phyloP scores from a whole-genome alignment of 1,140 invertebrate genomes.

The Drosophila trapezifrons region DNA sequence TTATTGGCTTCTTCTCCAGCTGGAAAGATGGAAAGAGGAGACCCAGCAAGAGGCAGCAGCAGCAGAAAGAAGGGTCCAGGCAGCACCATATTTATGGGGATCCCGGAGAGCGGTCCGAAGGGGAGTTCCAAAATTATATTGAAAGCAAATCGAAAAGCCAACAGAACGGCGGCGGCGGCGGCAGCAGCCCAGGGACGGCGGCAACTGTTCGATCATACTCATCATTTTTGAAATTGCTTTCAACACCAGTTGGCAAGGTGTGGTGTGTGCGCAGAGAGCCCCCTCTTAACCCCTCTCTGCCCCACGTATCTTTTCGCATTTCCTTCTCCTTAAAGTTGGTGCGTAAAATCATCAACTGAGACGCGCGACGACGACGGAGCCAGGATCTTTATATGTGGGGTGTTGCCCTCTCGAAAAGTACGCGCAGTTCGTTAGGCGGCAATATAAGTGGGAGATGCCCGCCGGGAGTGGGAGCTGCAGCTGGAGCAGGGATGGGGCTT shows the following conservation, averaged over 20 bases:
- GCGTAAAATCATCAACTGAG: constrained; percentile 73
- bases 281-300: not conserved
- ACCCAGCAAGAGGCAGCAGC: constrained; percentile 22
- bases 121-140: constrained; percentile 65
- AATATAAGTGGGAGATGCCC: constrained; percentile 13
- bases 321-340: constrained; percentile 31
- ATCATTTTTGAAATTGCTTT: constrained; percentile 84
- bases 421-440: constrained; percentile 70
- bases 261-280: constrained; percentile 21
- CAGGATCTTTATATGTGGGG: constrained; percentile 25
- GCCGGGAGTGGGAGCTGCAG: constrained; percentile 2
- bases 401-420: constrained; percentile 54
- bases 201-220: constrained; percentile 82
- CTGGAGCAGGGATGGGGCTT: constrained; percentile 13
- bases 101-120: not conserved
- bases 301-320: not conserved
- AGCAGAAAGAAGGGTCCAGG: constrained; percentile 18
- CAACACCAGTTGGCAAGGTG: constrained; percentile 80
- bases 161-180: constrained; percentile 53
- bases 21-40: constrained; percentile 29
- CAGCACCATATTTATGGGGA: constrained; percentile 67
- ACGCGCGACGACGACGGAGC: constrained; percentile 41
- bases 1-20: constrained; percentile 76
- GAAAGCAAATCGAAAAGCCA: constrained; percentile 80
- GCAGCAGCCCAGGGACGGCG: constrained; percentile 15